phyloP scores from a whole-genome alignment of 2,888 invertebrate species.

The Leptodirus hochenwartii region DNA sequence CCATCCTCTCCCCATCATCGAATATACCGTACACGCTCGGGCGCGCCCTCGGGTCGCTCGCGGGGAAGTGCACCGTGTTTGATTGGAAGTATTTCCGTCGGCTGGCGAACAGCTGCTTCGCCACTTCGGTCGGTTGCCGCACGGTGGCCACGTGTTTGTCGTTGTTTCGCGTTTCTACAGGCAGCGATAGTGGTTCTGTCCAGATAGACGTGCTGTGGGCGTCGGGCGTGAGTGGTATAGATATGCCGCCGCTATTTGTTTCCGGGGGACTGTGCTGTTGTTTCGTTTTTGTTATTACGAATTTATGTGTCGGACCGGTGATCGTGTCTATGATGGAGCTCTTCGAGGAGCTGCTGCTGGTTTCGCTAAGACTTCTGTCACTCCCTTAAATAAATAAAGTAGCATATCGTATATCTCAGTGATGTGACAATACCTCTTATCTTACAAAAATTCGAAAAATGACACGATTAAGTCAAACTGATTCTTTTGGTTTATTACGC shows the following conservation, averaged over 20 bases:
- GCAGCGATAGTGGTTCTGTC: no score
- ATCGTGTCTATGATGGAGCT: slow-evolving; percentile 27
- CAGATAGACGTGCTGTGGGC: slow-evolving; percentile 2
- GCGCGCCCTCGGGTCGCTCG: slow-evolving; percentile 35
- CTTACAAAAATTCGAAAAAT: no score
- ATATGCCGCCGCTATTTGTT: background rate
- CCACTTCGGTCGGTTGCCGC: slow-evolving; percentile 27
- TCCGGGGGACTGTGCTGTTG: slow-evolving; percentile 8
- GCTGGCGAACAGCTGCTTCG: slow-evolving; percentile 32
- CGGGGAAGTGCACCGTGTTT: slow-evolving; percentile 51
- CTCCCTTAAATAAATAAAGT: no score
- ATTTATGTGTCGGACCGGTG: slow-evolving; percentile 32
- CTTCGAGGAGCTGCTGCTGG: slow-evolving; percentile 25
- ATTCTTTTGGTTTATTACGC: no score
- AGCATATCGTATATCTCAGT: no score
- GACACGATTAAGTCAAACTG: no score
- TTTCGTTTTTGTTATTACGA: slow-evolving; percentile 33
- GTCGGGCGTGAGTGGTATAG: background rate
- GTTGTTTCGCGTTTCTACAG: background rate
- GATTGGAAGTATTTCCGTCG: slow-evolving; percentile 34
- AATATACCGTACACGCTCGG: slow-evolving; percentile 45
- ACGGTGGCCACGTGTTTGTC: slow-evolving; percentile 15
- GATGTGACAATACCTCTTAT: no score
- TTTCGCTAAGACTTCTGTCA: slow-evolving; percentile 25
- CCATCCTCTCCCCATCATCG: no score